A percentile compares a stretch with the other conserved stretches of the same genome.
Conservation (phyloP, 2,888 invertebrate genomes). For the Chrysomela aeneicollis region DNA sequence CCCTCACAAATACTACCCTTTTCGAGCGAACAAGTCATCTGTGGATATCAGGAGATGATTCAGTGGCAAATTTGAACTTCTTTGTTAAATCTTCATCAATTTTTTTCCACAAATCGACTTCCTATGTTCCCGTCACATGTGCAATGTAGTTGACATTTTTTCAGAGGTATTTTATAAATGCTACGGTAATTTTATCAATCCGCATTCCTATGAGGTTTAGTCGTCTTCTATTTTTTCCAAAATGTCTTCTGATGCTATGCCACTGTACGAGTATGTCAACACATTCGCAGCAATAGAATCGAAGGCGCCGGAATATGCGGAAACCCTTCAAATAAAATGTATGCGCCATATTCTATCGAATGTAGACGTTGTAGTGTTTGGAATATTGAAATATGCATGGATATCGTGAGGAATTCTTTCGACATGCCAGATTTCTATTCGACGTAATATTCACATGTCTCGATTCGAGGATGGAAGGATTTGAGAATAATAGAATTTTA, state of each 20-base stretch:
- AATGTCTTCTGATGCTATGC: neutral
- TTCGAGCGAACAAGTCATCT: too few relatives aligned
- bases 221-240: neutral
- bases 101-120: too few relatives aligned
- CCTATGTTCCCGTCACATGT: too few relatives aligned
- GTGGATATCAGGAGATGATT: too few relatives aligned
- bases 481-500: neutral
- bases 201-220: neutral
- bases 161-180: too few relatives aligned
- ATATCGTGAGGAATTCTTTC: slow-evolving; percentile 30
- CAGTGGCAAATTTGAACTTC: too few relatives aligned
- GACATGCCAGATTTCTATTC: slow-evolving; percentile 32
- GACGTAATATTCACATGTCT: slow-evolving; percentile 26
- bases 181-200: too few relatives aligned
- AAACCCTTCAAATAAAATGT: slow-evolving; percentile 22
- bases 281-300: slow-evolving; percentile 21
- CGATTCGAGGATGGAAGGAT: neutral
- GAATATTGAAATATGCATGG: slow-evolving; percentile 40
- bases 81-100: too few relatives aligned
- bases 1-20: too few relatives aligned
- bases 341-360: slow-evolving; percentile 26
- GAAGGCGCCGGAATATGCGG: slow-evolving; percentile 5
- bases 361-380: slow-evolving; percentile 31
- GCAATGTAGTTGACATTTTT: too few relatives aligned
- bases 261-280: slow-evolving; percentile 31